Evolutionary conservation across 2,888 invertebrate genomes (phyloP).

Genomic region (Zele albiditarsus): DNA sequence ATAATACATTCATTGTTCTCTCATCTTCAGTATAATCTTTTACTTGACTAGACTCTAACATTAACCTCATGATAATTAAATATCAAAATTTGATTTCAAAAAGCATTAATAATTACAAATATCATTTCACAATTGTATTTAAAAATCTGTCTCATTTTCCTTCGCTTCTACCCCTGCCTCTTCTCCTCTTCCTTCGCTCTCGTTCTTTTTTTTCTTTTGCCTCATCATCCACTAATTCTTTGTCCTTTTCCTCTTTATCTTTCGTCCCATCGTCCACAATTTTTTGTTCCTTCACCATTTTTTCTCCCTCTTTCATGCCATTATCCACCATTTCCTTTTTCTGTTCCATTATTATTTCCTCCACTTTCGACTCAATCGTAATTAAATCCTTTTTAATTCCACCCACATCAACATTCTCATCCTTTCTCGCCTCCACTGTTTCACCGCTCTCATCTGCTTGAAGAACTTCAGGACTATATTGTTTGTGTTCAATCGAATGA

Average conservation of each 20-base stretch:
- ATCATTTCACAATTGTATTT: not conserved
- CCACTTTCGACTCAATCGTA: not conserved
- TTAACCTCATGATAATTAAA: not conserved
- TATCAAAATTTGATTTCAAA: not conserved
- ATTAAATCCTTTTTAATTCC: not conserved
- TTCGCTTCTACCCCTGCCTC: not conserved
- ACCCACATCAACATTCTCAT: not conserved
- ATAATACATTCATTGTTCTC: not conserved
- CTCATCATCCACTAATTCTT: not conserved
- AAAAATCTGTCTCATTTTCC: not conserved
- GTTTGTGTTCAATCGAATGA: constrained; percentile 27
- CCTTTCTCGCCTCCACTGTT: not conserved
- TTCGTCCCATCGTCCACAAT: not conserved
- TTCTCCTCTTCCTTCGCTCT: not conserved
- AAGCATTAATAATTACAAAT: not conserved
- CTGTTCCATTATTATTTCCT: not conserved
- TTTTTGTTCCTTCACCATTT: not conserved
- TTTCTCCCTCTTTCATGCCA: not conserved
- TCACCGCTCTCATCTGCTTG: constrained; percentile 38
- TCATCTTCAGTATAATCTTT: not conserved
- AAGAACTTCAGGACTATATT: not conserved
- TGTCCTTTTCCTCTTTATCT: not conserved
- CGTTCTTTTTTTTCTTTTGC: not conserved
- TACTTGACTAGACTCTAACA: constrained; percentile 18
- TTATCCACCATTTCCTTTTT: not conserved